Base-by-base conservation (phyloP, 2,888 invertebrate genomes). In the Adelphocoris suturalis region DNA sequence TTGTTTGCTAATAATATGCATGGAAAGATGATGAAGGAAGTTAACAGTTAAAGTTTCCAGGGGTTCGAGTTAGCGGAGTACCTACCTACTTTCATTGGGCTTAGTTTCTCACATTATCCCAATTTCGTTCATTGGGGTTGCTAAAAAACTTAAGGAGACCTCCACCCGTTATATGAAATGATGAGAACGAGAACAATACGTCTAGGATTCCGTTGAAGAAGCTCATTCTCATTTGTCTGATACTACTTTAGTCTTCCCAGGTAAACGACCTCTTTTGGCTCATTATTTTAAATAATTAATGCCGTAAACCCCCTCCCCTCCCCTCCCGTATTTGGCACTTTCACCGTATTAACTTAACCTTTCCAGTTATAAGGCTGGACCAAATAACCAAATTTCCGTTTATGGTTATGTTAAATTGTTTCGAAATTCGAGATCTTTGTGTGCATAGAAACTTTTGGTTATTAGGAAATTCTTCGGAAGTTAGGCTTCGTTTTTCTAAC, bases 131-230 rank as follows among this genome's bases (percentile, higher is more conserved):
- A 57, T 57, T 16, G 57, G 5, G 57, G 57, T 57, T 57, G 57
- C n/a, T 16, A n/a, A 14, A 16, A n/a, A 57, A 57, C n/a, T 57
- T 1, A n/a, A 57, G 57, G n/a, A n/a, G 57, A 7, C 0, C 5
- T 57, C n/a, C 5, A n/a, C 57, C 57, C 57, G 57, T 57, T 57
- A 57, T n/a, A 0, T 14, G 57, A n/a, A 57, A 57, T 5, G 16
- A 57, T 57, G 57, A 57, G 57, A 57, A 57, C n/a, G 57, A 57
- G 57, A 57, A 57, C 57, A 57, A 57, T 57, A 57, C 57, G 16
- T 16, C 14, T 16, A 16, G 16, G 13, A 16, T 12, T 52, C 52
- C 57, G 57, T 57, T 57, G 57, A n/a, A n/a, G 57, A 57, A 57
- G 19, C 7, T n/a, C 57, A n/a, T 57, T 57, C n/a, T n/a, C n/a